phyloP scores from a whole-genome alignment of 2,888 invertebrate genomes.

The Oeneis ivallda region DNA sequence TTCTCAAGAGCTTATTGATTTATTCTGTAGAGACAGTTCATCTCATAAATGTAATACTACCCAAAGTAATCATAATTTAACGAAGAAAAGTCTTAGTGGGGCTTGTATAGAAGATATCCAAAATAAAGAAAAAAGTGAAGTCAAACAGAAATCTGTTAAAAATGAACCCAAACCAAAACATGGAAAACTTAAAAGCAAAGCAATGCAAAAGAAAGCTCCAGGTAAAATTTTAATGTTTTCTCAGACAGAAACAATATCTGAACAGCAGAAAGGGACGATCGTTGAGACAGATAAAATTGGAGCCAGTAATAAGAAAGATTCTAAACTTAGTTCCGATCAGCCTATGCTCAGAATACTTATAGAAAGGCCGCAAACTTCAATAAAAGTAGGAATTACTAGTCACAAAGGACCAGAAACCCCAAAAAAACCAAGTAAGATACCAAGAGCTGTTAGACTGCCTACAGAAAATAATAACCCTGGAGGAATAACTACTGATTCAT shows the following conservation, averaged over 20 bases:
- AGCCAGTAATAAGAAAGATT: not conserved
- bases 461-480: conserved; percentile 16
- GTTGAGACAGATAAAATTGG: not conserved
- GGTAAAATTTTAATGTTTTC: conserved; percentile 4
- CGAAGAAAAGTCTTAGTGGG: conserved; percentile 10
- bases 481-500: not conserved
- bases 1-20: conserved; percentile 24
- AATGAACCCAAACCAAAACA: conserved; percentile 9
- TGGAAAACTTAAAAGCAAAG: conserved; percentile 8
- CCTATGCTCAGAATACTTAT: conserved; percentile 52
- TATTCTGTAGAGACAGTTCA: conserved; percentile 15
- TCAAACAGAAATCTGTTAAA: not conserved
- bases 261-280: not conserved
- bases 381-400: conserved; percentile 43
- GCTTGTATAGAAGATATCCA: conserved; percentile 7
- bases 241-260: not conserved
- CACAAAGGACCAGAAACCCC: conserved; percentile 29
- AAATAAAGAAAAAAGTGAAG: conserved; percentile 20
- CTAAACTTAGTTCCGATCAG: conserved; percentile 26
- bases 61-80: not conserved
- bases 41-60: conserved; percentile 15
- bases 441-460: conserved; percentile 41
- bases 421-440: conserved; percentile 51
- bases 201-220: conserved; percentile 11
- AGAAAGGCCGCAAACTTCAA: conserved; percentile 46